A percentile compares a stretch with the other conserved stretches of the same genome.
Evolutionary conservation across 2,113 vertebrate genomes (phyloP).

Genomic region (Collichthys lucidus): DNA sequence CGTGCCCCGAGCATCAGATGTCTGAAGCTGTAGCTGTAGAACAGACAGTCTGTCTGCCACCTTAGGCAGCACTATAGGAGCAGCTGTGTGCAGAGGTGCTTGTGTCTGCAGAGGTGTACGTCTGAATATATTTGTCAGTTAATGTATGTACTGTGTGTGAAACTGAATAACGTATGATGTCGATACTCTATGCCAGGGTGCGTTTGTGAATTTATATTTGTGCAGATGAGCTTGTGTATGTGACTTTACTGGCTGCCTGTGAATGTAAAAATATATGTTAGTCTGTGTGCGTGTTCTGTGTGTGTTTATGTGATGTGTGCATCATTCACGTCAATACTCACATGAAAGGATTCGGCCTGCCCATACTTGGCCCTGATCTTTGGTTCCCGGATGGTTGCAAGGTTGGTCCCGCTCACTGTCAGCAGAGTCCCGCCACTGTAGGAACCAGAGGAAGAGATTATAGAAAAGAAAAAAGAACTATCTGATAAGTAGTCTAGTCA

Average conservation of each 20-base stretch:
- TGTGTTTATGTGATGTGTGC: neutral
- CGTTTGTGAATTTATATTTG: neutral
- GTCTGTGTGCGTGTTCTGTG: neutral
- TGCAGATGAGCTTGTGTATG: neutral
- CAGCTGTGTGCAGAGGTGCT: conserved; percentile 4
- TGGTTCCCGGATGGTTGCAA: conserved; percentile 94
- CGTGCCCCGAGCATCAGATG: conserved; percentile 57
- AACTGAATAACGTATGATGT: conserved; percentile 23
- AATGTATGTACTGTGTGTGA: neutral
- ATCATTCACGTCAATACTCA: conserved; percentile 81
- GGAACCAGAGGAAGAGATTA: conserved; percentile 7
- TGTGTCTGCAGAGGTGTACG: neutral
- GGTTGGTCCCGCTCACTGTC: conserved; percentile 93
- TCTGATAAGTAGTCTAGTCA: neutral
- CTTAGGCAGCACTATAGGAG: conserved; percentile 26
- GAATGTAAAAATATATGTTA: neutral
- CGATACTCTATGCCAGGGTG: neutral
- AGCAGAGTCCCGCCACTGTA: conserved; percentile 91
- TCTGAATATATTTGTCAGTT: conserved; percentile 10
- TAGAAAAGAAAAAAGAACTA: neutral
- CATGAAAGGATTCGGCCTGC: conserved; percentile 90
- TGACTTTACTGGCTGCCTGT: neutral
- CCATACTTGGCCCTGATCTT: conserved; percentile 94
- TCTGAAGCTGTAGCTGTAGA: conserved; percentile 49
- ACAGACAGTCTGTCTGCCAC: conserved; percentile 59